These are phyloP conservation scores for Prorops nasuta DNA, from an alignment of 1,140 invertebrate genomes.

Conservation along the genomic window DNA sequence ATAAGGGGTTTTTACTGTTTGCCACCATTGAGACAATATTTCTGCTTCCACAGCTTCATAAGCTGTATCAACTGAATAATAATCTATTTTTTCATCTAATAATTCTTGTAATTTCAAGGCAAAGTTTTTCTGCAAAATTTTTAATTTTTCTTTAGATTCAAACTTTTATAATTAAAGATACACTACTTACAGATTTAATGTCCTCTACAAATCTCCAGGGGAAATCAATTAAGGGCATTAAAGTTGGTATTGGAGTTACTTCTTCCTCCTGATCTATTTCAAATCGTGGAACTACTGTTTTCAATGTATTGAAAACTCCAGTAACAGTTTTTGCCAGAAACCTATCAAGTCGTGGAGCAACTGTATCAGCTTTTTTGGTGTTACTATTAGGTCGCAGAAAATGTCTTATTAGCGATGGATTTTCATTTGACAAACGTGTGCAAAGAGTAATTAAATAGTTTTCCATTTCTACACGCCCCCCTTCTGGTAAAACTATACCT, in stretches of 20 bases:
- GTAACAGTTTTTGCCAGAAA: conserved; percentile 49
- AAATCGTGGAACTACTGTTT: conserved; percentile 49
- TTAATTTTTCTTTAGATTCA: neutral
- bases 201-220: conserved; percentile 50
- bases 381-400: conserved; percentile 45
- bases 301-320: conserved; percentile 48
- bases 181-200: conserved; percentile 38
- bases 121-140: conserved; percentile 28
- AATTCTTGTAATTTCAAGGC: conserved; percentile 36
- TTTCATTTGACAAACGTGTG: conserved; percentile 39
- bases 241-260: conserved; percentile 32
- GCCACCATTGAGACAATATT: conserved; percentile 41
- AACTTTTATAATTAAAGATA: neutral
- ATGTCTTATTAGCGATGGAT: conserved; percentile 41
- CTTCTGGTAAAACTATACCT: conserved; percentile 43
- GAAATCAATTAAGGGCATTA: conserved; percentile 49
- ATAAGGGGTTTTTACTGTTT: conserved; percentile 40
- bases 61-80: conserved; percentile 47
- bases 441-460: conserved; percentile 43
- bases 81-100: conserved; percentile 42
- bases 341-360: conserved; percentile 45
- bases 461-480: conserved; percentile 46
- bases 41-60: conserved; percentile 50
- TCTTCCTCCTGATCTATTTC: conserved; percentile 50
- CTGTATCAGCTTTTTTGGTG: conserved; percentile 45